Evolutionary conservation across 1,140 invertebrate species (phyloP).

Genomic region (Nilaparvata lugens): DNA sequence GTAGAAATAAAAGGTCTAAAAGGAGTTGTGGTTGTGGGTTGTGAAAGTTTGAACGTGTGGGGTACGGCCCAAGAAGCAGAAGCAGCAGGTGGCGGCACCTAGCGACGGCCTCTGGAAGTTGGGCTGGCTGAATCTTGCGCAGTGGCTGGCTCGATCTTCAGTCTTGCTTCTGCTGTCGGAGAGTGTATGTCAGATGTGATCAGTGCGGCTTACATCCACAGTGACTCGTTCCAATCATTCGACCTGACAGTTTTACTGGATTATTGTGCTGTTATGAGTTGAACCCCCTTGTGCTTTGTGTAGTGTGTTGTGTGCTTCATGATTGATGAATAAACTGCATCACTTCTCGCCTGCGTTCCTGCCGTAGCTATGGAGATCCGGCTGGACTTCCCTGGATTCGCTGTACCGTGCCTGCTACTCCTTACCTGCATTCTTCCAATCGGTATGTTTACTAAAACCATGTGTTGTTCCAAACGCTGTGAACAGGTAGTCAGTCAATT

Average conservation of each 20-base stretch:
- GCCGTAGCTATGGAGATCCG: background rate
- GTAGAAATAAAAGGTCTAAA: too few relatives aligned
- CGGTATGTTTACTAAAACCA: background rate
- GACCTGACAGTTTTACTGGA: background rate
- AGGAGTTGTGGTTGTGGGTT: background rate
- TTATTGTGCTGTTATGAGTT: background rate
- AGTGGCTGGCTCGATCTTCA: background rate
- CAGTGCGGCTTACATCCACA: background rate
- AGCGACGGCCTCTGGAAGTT: background rate
- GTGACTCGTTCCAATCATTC: background rate
- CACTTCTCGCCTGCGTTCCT: background rate
- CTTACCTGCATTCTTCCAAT: background rate
- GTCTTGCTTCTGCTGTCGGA: conserved; percentile 1
- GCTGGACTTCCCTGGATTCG: background rate
- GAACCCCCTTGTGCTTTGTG: background rate
- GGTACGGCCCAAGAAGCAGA: background rate
- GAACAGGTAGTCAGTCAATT: too few relatives aligned
- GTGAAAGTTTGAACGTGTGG: background rate
- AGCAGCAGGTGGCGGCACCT: background rate
- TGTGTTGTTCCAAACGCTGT: too few relatives aligned
- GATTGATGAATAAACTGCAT: background rate
- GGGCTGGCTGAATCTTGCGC: background rate
- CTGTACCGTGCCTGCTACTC: background rate
- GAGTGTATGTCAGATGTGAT: background rate
- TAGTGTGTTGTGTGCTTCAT: background rate